Evolutionary conservation across 2,888 invertebrate species (phyloP), one percentile per base, ranked within the genome.

Genomic region (Anoncus sp.): DNA sequence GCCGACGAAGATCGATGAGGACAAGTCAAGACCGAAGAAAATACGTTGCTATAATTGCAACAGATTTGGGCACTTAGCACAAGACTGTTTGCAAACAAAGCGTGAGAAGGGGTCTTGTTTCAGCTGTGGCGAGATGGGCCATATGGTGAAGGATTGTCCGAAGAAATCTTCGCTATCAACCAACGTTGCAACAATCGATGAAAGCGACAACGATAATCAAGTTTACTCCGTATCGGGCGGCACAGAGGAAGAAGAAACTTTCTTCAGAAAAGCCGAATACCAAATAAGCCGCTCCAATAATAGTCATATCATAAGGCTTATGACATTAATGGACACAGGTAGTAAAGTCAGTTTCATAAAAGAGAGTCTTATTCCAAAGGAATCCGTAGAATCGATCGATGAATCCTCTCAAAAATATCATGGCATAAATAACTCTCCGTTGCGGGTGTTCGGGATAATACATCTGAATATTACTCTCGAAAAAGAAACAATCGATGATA

Each of bases 301-400:
- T 1, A n/a, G 22, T 1, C 16, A 45, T 55, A 38, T 6, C 14
- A 12, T 62, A 31, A 57, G 4, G 4, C 38, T 78, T 35, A 47
- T 53, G 10, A 60, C 75, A 16, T 67, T 78, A 38, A 43, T 78
- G 51, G 75, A 75, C 45, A 71, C 71, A 1, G 62, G 71, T 35
- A 71, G 77, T 43, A 18, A 16, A 20, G 38, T 75, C 7, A 78
- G 78, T 70, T 76, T 80, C 22, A 49, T 78, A 16, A 75, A 80
- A 69, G 43, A 53, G 43, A 53, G 70, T 38, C 55, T 72, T 38
- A 31, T 75, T 45, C 70, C 79, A 10, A 53, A 40, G 18, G 16
- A 76, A 10, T n/a, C 31, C 10, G 24, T 69, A n/a, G 76, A 76
- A 24, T 43, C 53, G 31, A 7, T 24, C 6, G 65, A 18, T 10